phyloP scores from a whole-genome alignment of 1,140 invertebrate genomes.

The Pollicipes pollicipes region DNA sequence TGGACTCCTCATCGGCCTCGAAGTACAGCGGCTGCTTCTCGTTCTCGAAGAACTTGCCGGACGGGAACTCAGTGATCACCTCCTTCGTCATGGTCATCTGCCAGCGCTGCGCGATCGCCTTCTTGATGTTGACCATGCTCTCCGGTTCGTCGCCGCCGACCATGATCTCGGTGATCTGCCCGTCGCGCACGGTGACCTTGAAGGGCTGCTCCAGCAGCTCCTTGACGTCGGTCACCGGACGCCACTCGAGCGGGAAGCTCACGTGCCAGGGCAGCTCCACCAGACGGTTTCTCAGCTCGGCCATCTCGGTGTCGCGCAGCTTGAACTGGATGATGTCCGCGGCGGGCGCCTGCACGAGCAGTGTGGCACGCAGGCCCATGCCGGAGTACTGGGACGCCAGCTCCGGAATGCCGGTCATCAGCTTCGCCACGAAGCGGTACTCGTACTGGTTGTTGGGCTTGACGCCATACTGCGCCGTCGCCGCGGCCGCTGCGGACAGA shows the following conservation, averaged over 20 bases:
- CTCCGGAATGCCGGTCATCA: conserved; percentile 20
- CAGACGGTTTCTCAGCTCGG: conserved; percentile 3
- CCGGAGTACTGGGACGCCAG: conserved; percentile 34
- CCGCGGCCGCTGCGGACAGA: not conserved
- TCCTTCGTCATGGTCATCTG: conserved; percentile 29
- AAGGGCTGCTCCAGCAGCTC: conserved; percentile 36
- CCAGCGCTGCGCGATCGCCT: conserved; percentile 36
- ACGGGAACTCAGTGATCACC: conserved; percentile 28
- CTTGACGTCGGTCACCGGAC: conserved; percentile 23
- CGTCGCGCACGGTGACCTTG: conserved; percentile 37
- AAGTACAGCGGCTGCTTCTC: conserved; percentile 46
- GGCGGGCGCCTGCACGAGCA: conserved; percentile 32
- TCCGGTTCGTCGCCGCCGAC: conserved; percentile 25
- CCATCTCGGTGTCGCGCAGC: conserved; percentile 19
- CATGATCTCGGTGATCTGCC: conserved; percentile 18
- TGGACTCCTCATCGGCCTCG: conserved; percentile 45
- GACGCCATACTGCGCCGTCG: not conserved
- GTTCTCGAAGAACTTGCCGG: conserved; percentile 35
- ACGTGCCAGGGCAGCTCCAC: not conserved
- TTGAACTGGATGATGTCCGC: conserved; percentile 30
- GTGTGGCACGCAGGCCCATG: conserved; percentile 32
- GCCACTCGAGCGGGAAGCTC: not conserved
- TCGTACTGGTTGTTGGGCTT: not conserved
- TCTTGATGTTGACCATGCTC: conserved; percentile 45
- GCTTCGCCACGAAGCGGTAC: not conserved